Percentiles rank a stretch among this genome's conserved stretches.
These are phyloP conservation scores for Drosophila austrosaltans DNA, from an alignment of 2,888 invertebrate genomes.

Conservation along the genomic window DNA sequence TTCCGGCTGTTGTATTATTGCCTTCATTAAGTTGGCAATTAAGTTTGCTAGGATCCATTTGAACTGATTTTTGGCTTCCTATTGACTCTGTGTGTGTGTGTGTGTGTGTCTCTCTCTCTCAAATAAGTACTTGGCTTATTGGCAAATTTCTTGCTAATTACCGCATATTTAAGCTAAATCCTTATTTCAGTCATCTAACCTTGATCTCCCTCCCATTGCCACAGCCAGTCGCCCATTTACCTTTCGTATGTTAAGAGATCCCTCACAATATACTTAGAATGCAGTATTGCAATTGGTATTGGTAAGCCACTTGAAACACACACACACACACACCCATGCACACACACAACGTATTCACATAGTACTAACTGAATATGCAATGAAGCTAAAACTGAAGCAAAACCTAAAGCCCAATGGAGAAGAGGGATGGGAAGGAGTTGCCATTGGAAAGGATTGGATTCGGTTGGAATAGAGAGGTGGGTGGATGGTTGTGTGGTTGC, in stretches of 20 bases:
- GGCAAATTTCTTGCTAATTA: constrained; percentile 64
- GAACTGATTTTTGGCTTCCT: constrained; percentile 53
- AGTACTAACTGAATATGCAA: constrained; percentile 74
- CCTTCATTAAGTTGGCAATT: constrained; percentile 15
- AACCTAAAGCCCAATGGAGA: constrained; percentile 6
- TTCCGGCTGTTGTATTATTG: not conserved
- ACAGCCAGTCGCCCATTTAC: not conserved
- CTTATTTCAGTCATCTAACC: not conserved
- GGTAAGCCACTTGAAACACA: constrained; percentile 1
- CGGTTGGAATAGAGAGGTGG: constrained; percentile 18
- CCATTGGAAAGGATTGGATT: constrained; percentile 1
- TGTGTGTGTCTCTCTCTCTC: not conserved
- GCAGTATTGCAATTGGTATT: constrained; percentile 39
- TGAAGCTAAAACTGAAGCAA: constrained; percentile 56
- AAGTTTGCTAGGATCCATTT: constrained; percentile 45
- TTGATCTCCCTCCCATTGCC: not conserved
- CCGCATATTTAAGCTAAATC: constrained; percentile 45
- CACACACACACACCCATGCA: constrained; percentile 27
- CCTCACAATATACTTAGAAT: constrained; percentile 34
- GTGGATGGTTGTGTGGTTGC: constrained; percentile 3
- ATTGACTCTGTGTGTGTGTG: not conserved
- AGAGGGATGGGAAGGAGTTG: not conserved
- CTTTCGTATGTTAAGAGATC: constrained; percentile 34
- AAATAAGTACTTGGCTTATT: constrained; percentile 43
- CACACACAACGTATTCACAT: constrained; percentile 35